Evolutionary conservation across 2,888 invertebrate species (phyloP).

Genomic region (Drosophila macrospina): DNA sequence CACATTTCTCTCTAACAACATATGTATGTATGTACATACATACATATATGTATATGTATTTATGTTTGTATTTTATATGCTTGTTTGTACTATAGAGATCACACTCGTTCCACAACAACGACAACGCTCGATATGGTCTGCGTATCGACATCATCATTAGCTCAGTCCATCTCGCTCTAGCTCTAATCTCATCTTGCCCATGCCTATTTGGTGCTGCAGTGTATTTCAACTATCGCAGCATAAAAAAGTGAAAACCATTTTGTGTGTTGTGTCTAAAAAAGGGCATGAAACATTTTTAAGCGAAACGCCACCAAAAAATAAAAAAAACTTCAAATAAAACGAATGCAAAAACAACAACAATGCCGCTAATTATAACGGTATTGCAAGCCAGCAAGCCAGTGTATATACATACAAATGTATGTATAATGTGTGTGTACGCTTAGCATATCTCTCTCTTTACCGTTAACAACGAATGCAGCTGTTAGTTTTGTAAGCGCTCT

Average conservation of each 20-base stretch:
- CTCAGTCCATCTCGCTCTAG: slow-evolving; percentile 7
- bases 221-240: slow-evolving; percentile 33
- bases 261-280: slow-evolving; percentile 52
- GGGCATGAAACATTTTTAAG: slow-evolving; percentile 52
- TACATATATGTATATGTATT: slow-evolving; percentile 1
- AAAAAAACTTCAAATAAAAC: slow-evolving; percentile 20
- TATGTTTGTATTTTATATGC: too few species aligned
- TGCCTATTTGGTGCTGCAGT: slow-evolving; percentile 17
- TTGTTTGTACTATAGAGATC: slow-evolving; percentile 19
- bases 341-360: slow-evolving; percentile 37
- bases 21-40: background rate
- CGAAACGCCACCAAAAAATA: slow-evolving; percentile 17
- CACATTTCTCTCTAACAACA: slow-evolving; percentile 5
- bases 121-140: slow-evolving; percentile 34
- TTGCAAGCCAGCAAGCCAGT: slow-evolving; percentile 26
- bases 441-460: slow-evolving; percentile 41
- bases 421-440: slow-evolving; percentile 7
- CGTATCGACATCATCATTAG: slow-evolving; percentile 6
- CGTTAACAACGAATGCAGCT: slow-evolving; percentile 60
- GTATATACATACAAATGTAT: slow-evolving; percentile 8
- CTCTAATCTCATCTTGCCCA: slow-evolving; percentile 4
- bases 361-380: slow-evolving; percentile 50
- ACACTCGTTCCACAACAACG: slow-evolving; percentile 27
- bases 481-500: slow-evolving; percentile 39
- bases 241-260: slow-evolving; percentile 63